These are phyloP conservation scores for Cheilosia impressa DNA, from an alignment of 2,888 invertebrate genomes.

Conservation along the genomic window DNA sequence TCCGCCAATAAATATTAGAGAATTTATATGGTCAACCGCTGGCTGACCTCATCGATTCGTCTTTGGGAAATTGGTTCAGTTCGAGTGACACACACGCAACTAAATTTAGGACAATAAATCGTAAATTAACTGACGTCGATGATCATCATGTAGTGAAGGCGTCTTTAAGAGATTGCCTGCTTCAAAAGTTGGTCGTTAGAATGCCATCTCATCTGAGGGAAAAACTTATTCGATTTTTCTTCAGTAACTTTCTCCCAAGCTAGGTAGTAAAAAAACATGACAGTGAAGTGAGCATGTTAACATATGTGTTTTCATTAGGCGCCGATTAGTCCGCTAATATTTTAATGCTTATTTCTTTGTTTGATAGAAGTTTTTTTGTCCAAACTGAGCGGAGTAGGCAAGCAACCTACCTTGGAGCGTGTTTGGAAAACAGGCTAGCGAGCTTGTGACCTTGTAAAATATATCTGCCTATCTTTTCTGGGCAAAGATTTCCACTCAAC, in stretches of 20 bases:
- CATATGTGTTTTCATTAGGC: neutral
- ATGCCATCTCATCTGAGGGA: conserved; percentile 1
- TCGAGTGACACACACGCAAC: conserved; percentile 14
- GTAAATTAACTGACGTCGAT: neutral
- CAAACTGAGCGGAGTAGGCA: too few relatives aligned
- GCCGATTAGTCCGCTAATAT: conserved; percentile 23
- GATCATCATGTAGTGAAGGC: neutral
- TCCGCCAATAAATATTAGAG: too few relatives aligned
- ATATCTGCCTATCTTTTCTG: conserved; percentile 2
- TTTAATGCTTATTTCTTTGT: conserved; percentile 1
- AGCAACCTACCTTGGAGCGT: too few relatives aligned
- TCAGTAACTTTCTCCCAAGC: conserved; percentile 12
- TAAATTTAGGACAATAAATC: conserved; percentile 21
- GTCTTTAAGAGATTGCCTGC: neutral
- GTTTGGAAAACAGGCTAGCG: neutral
- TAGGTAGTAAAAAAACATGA: neutral
- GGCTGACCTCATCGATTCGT: conserved; percentile 34
- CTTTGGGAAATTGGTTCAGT: conserved; percentile 5
- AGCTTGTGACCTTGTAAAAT: neutral
- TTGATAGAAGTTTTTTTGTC: neutral
- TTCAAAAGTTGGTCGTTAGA: neutral
- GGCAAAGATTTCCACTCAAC: too few relatives aligned
- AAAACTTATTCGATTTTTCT: conserved; percentile 30
- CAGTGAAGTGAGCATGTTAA: conserved; percentile 5
- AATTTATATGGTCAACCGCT: neutral